Conservation (phyloP, 2,113 vertebrate genomes). For the Coptodon bakossiorum region DNA sequence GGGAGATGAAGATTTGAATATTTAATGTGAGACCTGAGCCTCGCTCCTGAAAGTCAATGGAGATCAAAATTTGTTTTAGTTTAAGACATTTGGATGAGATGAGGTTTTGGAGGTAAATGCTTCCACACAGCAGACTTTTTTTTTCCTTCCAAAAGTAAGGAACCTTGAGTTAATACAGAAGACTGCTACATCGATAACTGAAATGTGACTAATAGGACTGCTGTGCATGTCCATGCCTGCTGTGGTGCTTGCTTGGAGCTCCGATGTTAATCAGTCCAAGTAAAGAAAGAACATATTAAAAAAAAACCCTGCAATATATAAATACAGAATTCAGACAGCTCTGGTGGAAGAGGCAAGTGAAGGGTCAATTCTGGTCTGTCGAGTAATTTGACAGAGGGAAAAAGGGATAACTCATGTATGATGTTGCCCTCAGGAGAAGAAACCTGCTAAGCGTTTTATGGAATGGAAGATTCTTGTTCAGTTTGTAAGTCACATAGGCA, state of each 20-base stretch:
- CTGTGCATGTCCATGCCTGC: neutral
- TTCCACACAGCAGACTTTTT: neutral
- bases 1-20: neutral
- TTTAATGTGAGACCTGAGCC: neutral
- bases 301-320: rapidly evolving
- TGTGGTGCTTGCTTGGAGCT: neutral
- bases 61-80: neutral
- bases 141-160: neutral
- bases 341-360: neutral
- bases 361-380: neutral
- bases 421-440: neutral
- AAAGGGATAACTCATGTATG: neutral
- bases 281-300: neutral
- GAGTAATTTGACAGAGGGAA: neutral
- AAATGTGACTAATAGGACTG: neutral
- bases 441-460: neutral
- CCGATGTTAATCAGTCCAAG: neutral
- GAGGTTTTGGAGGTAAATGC: neutral
- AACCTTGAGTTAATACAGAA: neutral
- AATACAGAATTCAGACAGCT: neutral
- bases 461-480: neutral
- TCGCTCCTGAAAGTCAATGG: neutral
- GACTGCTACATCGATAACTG: neutral
- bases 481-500: neutral
- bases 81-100: neutral